Conservation (phyloP, 2,888 invertebrate genomes). For the Drosophila ezoana region DNA sequence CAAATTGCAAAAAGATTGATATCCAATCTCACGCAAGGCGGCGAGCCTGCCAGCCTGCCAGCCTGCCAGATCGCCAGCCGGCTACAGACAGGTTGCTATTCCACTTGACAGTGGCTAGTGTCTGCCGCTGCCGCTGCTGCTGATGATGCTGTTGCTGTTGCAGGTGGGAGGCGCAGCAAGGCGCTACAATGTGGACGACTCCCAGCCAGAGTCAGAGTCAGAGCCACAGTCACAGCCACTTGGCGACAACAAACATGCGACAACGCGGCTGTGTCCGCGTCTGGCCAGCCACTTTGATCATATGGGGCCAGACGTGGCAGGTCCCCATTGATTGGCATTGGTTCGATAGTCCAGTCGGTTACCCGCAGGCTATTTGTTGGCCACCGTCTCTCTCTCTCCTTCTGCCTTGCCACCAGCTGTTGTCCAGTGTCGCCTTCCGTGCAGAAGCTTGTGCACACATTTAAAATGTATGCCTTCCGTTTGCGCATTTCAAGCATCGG, state of each 20-base stretch:
- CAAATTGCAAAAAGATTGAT: slow-evolving; percentile 84
- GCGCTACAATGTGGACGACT: slow-evolving; percentile 35
- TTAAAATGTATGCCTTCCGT: slow-evolving; percentile 80
- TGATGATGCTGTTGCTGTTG: slow-evolving; percentile 24
- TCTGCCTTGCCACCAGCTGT: background rate
- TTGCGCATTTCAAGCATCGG: slow-evolving; percentile 79
- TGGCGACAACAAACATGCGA: slow-evolving; percentile 75
- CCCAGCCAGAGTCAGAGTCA: slow-evolving; percentile 11
- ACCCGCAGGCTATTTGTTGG: slow-evolving; percentile 70
- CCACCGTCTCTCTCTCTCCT: slow-evolving; percentile 2
- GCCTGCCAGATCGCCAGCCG: slow-evolving; percentile 6
- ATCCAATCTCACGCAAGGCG: slow-evolving; percentile 82
- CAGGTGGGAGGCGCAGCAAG: slow-evolving; percentile 61
- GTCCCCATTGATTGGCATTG: slow-evolving; percentile 68
- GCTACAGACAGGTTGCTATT: slow-evolving; percentile 47
- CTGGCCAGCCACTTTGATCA: slow-evolving; percentile 60
- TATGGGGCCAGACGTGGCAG: slow-evolving; percentile 40
- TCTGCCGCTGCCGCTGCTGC: slow-evolving; percentile 21
- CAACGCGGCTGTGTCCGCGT: slow-evolving; percentile 59
- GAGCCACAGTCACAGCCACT: slow-evolving; percentile 33
- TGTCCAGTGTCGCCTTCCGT: slow-evolving; percentile 26
- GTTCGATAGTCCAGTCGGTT: slow-evolving; percentile 63
- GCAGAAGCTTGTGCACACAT: slow-evolving; percentile 54
- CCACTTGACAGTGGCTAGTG: slow-evolving; percentile 29
- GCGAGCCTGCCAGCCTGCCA: slow-evolving; percentile 38